Evolutionary conservation across 2,888 invertebrate genomes (phyloP).

Genomic region (Dyspetes luteomarginatus): DNA sequence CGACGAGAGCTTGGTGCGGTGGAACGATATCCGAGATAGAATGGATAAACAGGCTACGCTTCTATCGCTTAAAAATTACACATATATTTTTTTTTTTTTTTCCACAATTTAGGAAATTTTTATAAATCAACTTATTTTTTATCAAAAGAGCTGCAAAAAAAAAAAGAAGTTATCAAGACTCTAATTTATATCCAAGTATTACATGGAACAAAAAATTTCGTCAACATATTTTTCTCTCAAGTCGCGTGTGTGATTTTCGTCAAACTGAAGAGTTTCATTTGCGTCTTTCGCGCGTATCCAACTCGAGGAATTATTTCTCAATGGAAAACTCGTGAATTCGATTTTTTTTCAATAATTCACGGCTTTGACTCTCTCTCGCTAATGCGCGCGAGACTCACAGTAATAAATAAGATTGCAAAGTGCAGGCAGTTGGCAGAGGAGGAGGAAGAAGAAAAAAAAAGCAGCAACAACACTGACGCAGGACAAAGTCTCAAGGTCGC

Average conservation of each 20-base stretch:
- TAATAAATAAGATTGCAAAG: constrained; percentile 29
- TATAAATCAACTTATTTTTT: too few relatives aligned
- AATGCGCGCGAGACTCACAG: constrained; percentile 3
- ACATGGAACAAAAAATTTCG: too few relatives aligned
- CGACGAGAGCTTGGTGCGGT: not conserved
- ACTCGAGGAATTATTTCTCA: not conserved
- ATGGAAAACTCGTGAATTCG: not conserved
- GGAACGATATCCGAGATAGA: not conserved
- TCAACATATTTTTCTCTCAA: not conserved
- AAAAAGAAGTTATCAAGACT: too few relatives aligned
- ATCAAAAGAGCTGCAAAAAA: too few relatives aligned
- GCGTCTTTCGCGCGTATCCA: not conserved
- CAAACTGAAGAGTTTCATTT: not conserved
- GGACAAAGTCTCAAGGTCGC: constrained; percentile 24
- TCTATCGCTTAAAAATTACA: not conserved
- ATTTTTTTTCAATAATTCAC: not conserved
- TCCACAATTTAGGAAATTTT: too few relatives aligned
- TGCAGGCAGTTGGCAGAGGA: not conserved
- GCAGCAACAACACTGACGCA: constrained; percentile 41
- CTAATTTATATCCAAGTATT: too few relatives aligned
- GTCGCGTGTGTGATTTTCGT: not conserved
- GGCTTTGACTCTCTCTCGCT: not conserved
- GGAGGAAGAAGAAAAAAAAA: constrained; percentile 10
- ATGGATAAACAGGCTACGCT: not conserved
- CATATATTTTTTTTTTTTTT: not conserved